Evolutionary conservation across 2,113 vertebrate genomes (phyloP), one percentile per base, ranked within the genome.

Genomic region (Colinus virginianus): DNA sequence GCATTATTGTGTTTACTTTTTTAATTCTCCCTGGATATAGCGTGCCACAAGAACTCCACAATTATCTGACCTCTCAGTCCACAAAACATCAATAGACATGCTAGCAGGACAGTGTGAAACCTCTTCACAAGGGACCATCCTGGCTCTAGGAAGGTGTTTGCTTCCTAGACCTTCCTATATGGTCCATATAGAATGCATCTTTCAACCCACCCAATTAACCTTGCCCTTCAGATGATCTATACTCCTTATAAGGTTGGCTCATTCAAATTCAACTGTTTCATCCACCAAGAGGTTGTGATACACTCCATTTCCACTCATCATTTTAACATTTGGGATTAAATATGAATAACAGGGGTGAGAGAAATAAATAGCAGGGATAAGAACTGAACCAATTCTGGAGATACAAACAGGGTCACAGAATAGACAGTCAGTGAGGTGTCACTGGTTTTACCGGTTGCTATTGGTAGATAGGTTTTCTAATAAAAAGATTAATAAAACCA

Each of bases 21-120:
- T 40, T 18, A 4, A 36, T 82, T 70, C 34, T 71, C 25, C 78
- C 51, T n/a, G 46, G 18, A 34, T 10, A 66, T 26, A 83, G 22
- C 7, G 34, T 5, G 25, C 18, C 36, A 38, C 25, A 85, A 34
- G 34, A 84, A 43, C 36, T 75, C 18, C 58, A 51, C 38, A 80
- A 32, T 46, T 46, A 34, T 14, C 34, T 0, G 0, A 43, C 15
- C 25, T 67, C 45, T 55, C 55, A 34, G 13, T 62, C 76, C 55
- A 28, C 61, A 84, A 69, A 86, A 63, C 28, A 42, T 58, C 42
- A 85, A 4, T 25, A 42, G 61, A 64, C 18, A 32, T 4, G 4
- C 21, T 6, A 66, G 16, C n/a, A 72, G 32, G 20, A 62, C 71
- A 80, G n/a, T 1, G 6, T 14, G 62, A 87, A 84, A 38, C 3